Conservation (phyloP, 2,113 vertebrate species). For the Sorex araneus region DNA sequence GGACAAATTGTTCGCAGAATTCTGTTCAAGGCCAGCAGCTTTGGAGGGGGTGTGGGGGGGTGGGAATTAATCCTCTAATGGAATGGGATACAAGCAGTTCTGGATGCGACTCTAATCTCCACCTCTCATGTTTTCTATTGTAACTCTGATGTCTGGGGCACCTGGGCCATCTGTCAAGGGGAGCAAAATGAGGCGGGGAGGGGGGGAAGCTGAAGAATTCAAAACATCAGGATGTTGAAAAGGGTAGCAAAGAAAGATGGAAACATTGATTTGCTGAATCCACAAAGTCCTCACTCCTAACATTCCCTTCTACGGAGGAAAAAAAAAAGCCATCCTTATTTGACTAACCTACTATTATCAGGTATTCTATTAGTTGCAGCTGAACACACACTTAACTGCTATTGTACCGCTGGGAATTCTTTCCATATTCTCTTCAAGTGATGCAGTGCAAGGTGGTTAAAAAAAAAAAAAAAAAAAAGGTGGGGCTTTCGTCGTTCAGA, state of each 20-base stretch:
- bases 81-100: neutral
- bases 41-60: neutral
- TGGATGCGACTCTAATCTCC: neutral
- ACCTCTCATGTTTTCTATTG: neutral
- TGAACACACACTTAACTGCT: slow-evolving; percentile 33
- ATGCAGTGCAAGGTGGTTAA: neutral
- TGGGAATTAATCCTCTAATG: too few relatives aligned
- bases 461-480: neutral
- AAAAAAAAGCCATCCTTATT: neutral
- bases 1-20: neutral
- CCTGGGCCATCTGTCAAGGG: neutral
- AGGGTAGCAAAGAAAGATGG: neutral
- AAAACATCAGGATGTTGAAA: neutral
- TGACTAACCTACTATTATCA: slow-evolving; percentile 23
- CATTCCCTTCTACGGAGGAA: neutral
- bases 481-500: neutral
- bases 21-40: neutral
- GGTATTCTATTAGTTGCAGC: slow-evolving; percentile 45
- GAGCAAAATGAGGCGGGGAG: neutral
- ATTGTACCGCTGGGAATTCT: neutral
- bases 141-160: neutral
- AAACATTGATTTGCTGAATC: neutral
- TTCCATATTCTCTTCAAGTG: neutral
- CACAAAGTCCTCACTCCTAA: neutral
- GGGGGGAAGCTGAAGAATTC: neutral